These are phyloP conservation scores for Marisa cornuarietis DNA, from an alignment of 1,140 invertebrate genomes.

Conservation along the genomic window DNA sequence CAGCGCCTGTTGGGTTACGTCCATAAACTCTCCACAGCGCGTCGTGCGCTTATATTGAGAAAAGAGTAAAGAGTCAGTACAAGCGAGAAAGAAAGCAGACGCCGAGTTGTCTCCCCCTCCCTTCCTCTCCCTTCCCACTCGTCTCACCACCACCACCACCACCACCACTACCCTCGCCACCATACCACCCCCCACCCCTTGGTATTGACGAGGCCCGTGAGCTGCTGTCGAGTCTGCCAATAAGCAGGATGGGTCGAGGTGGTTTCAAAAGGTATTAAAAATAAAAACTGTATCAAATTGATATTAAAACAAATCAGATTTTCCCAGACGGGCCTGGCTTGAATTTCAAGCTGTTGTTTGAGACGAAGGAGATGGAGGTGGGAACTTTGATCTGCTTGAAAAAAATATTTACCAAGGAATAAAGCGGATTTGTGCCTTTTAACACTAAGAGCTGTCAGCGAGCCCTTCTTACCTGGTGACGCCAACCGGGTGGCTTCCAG, in stretches of 20 bases:
- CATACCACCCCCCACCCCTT: neutral
- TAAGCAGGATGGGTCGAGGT: neutral
- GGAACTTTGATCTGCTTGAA: too few species aligned
- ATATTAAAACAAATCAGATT: too few species aligned
- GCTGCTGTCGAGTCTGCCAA: neutral
- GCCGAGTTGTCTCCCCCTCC: neutral
- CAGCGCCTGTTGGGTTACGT: conserved; percentile 1
- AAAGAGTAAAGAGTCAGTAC: conserved; percentile 1
- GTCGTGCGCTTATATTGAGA: conserved; percentile 7
- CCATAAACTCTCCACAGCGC: conserved; percentile 2
- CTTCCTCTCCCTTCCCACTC: neutral
- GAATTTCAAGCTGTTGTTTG: too few species aligned
- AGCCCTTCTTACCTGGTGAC: too few species aligned
- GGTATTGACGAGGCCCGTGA: neutral
- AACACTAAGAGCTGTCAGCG: too few species aligned
- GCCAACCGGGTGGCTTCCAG: too few species aligned
- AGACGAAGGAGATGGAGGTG: too few species aligned
- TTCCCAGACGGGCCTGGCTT: too few species aligned
- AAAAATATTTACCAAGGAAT: too few species aligned
- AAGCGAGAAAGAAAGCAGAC: neutral
- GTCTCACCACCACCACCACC: too few species aligned
- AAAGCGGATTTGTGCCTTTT: too few species aligned
- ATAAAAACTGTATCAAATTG: neutral
- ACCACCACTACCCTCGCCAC: neutral
- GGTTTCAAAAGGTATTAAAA: neutral